Conservation (phyloP, 2,797 vertebrate genomes). For the Protonibea diacanthus region DNA sequence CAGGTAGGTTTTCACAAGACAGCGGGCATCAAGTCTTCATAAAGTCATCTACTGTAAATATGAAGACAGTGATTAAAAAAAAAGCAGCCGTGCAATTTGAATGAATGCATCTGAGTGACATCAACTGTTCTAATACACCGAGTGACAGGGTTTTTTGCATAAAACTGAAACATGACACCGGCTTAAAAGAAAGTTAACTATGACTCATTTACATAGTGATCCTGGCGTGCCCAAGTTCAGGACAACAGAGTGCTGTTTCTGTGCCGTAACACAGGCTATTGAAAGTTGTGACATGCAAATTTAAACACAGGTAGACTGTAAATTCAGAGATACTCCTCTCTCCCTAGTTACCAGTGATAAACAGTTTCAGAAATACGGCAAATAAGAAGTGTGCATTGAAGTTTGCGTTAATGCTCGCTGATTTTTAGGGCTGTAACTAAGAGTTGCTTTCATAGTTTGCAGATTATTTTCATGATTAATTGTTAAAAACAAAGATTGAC, state of each 20-base stretch:
- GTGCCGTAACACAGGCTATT: neutral
- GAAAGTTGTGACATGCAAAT: conserved; percentile 18
- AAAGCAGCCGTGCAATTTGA: neutral
- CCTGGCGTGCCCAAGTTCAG: neutral
- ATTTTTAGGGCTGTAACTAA: neutral
- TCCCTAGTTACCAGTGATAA: neutral
- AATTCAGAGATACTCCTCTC: neutral
- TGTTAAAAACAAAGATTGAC: neutral
- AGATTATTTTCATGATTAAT: neutral
- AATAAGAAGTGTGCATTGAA: neutral
- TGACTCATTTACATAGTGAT: conserved; percentile 3
- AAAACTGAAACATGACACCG: neutral
- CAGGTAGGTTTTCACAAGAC: conserved; percentile 6
- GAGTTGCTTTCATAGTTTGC: neutral
- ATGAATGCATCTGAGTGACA: neutral
- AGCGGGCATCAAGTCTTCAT: neutral
- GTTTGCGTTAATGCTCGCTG: neutral
- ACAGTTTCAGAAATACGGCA: neutral
- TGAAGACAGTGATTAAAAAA: neutral
- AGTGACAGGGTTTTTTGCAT: conserved; percentile 8
- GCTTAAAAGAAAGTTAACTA: neutral
- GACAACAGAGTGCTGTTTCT: neutral
- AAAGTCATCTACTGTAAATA: conserved; percentile 13
- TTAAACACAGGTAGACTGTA: neutral
- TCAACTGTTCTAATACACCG: neutral